These are phyloP conservation scores for Melitaea cinxia DNA, from an alignment of 1,140 invertebrate species.

Conservation along the genomic window DNA sequence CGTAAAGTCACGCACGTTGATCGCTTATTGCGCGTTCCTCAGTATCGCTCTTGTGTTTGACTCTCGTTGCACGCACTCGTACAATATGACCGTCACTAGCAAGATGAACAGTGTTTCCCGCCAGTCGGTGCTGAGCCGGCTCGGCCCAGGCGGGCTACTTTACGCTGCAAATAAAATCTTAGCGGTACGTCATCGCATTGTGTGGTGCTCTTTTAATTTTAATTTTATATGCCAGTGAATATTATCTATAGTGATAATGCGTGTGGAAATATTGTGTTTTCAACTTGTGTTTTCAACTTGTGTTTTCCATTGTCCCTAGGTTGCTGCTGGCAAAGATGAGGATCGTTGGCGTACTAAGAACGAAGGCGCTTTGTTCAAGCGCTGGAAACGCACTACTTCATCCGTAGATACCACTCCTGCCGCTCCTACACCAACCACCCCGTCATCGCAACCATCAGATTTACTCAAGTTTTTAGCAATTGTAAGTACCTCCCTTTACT, in stretches of 20 bases:
- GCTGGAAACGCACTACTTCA: conserved; percentile 63
- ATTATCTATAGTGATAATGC: conserved; percentile 44
- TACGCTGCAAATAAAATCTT: conserved; percentile 77
- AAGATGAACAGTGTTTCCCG: conserved; percentile 80
- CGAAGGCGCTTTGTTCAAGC: conserved; percentile 69
- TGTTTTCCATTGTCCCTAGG: conserved; percentile 73
- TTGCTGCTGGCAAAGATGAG: conserved; percentile 75
- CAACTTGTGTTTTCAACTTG: conserved; percentile 66
- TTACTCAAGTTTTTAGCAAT: conserved; percentile 79
- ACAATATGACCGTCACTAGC: conserved; percentile 77
- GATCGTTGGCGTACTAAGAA: conserved; percentile 74
- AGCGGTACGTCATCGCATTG: conserved; percentile 73
- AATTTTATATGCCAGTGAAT: conserved; percentile 53
- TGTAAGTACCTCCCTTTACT: conserved; percentile 63
- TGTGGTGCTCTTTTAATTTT: conserved; percentile 51
- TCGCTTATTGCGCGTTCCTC: conserved; percentile 55
- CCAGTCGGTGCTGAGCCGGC: conserved; percentile 69
- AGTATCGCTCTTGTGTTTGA: conserved; percentile 55
- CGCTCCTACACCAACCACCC: conserved; percentile 47
- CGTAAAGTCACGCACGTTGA: conserved; percentile 55
- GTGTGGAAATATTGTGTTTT: conserved; percentile 53
- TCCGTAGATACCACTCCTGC: conserved; percentile 51
- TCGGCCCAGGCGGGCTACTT: conserved; percentile 70
- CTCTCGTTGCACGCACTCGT: conserved; percentile 53
- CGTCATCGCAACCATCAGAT: conserved; percentile 70